Base-by-base conservation (phyloP, 2,797 vertebrate genomes). In the Ambastaia sidthimunki region DNA sequence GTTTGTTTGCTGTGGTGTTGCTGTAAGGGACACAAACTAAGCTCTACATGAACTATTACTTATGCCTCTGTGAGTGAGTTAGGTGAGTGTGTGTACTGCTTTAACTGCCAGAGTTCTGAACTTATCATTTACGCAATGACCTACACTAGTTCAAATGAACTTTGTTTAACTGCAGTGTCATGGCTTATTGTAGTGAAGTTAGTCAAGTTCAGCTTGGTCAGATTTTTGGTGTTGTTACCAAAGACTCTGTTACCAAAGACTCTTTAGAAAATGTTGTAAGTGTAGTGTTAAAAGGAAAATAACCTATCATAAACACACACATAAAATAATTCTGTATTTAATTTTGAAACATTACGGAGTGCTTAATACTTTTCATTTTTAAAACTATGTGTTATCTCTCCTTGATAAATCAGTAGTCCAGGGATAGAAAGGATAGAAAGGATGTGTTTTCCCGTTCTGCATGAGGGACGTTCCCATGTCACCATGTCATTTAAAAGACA, bases 41-140 rank as follows among this genome's bases (percentile, higher is more conserved):
- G 16, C 23, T 55, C 11, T 60, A 25, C 55, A 21, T 81, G 77
- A 52, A 34, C 18, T 68, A 67, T 48, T 18, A 21, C 72, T 47
- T 59, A 37, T 74, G 41, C n/a, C 25, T 77, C 18, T 67, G 18
- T 82, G 23, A 80, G 18, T 82, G 23, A 80, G 70, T 25, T 81
- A 47, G 74, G 85, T 86, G 59, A 82, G 66, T 71, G 71, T 62
- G 47, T 55, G 48, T 10, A 59, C 19, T 59, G 18, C 37, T 48
- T 77, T 48, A 28, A 7, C 50, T 1, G 23, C 6, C 25, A 31
- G 25, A 37, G 13, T 62, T 18, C n/a, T 52, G 48, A 55, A 16
- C 23, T 63, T 47, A 12, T 18, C 5, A 23, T 65, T 21, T 31
- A 19, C 10, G 15, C 7, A 62, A 7, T 74, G 72, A 74, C 10